These are phyloP conservation scores for Leucophora obtusa DNA, from an alignment of 2,888 invertebrate species.

Conservation along the genomic window DNA sequence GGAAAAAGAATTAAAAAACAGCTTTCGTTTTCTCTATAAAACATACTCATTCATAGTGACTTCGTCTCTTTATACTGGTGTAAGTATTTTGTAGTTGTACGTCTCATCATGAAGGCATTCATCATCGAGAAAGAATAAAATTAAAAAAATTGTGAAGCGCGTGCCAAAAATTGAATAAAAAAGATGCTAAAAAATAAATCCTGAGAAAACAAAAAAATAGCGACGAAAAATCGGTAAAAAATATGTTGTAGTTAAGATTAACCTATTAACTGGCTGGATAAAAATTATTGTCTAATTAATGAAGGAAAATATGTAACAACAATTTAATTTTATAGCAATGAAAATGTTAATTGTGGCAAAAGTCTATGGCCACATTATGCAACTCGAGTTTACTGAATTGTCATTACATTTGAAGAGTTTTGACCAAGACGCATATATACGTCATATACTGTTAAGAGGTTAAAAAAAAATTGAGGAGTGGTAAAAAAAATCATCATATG, in stretches of 20 bases:
- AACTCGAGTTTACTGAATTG: too few species aligned
- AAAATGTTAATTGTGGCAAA: too few species aligned
- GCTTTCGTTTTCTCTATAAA: conserved; percentile 11
- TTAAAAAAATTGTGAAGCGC: conserved; percentile 26
- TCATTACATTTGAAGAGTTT: background rate
- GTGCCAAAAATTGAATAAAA: conserved; percentile 33
- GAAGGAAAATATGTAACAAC: too few species aligned
- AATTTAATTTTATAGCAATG: too few species aligned
- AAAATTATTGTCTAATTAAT: too few species aligned
- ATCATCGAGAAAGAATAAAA: conserved; percentile 12
- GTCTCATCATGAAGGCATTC: conserved; percentile 29
- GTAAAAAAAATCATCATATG: background rate
- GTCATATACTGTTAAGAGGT: too few species aligned
- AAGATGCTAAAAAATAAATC: conserved; percentile 19
- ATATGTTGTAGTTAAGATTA: background rate
- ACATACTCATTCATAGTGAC: conserved; percentile 9
- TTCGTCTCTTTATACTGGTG: conserved; percentile 13
- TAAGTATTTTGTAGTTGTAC: conserved; percentile 24
- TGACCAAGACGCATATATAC: too few species aligned
- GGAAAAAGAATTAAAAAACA: background rate
- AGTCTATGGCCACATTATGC: too few species aligned
- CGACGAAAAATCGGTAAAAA: conserved; percentile 14
- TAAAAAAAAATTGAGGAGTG: background rate
- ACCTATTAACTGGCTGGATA: too few species aligned
- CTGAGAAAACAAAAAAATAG: conserved; percentile 15